Base-by-base conservation (phyloP, 2,888 invertebrate species). In the Aleiodes alternator region DNA sequence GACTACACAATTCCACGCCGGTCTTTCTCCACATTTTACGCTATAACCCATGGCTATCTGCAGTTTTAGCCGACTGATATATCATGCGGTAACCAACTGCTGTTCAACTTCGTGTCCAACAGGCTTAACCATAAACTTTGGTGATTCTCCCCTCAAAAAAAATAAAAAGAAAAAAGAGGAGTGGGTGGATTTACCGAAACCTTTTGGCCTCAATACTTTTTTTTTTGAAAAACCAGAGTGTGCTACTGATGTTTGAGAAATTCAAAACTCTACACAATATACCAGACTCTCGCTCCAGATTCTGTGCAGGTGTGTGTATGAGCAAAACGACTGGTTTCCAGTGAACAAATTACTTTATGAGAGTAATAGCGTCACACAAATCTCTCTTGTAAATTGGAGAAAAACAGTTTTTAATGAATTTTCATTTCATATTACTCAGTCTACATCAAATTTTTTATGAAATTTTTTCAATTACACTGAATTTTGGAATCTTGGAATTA, bases 1-100 rank as follows among this genome's bases (percentile, higher is more conserved):
- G 48, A 50, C 66, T 31, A 69, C 70, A 75, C 66, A 50, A 11
- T 71, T 82, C 81, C 43, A 43, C 43, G 43, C 43, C 11, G 43
- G 43, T 43, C 43, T 43, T 82, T 83, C 82, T 80, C 83, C 81
- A 82, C 82, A 81, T 82, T 81, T 83, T 79, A 80, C 77, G 79
- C 79, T 76, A 48, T 29, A 55, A 12, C 72, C 34, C 66, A 57
- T 56, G 59, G 50, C 76, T 51, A 59, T 69, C 61, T 53, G 34
- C 48, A 12, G 34, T 31, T 70, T 34, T 56, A 73, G 43, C 76
- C 38, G 69, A 70, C 34, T 64, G 23, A 43, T 64, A 38, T 34
- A 34, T 43, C 9, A 43, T 43, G 43, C 43, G 43, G 43, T 43
- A 43, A 43, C 43, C 43, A 43, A 43, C 43, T 43, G 43, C 43